These are phyloP conservation scores for Alauda arvensis DNA, from an alignment of 2,797 vertebrate genomes.

Conservation along the genomic window DNA sequence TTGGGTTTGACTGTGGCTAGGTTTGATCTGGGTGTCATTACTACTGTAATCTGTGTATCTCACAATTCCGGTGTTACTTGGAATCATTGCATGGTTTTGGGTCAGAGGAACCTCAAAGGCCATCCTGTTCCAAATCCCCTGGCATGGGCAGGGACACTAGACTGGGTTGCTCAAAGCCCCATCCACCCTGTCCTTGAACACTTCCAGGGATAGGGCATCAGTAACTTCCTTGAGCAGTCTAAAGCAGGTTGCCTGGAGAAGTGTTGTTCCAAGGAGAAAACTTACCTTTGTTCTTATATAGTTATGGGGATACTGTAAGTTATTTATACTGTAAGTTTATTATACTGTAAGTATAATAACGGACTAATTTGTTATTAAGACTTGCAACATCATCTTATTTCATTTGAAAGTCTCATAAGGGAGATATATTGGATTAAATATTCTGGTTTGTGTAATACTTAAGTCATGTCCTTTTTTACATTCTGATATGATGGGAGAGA, in stretches of 20 bases:
- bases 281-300: neutral
- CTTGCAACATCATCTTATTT: neutral
- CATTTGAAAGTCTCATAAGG: neutral
- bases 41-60: neutral
- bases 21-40: neutral
- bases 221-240: neutral
- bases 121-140: neutral
- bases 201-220: neutral
- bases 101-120: neutral
- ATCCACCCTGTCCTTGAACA: neutral
- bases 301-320: neutral
- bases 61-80: neutral
- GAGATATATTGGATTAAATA: neutral
- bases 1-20: neutral
- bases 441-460: neutral
- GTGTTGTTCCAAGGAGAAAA: neutral
- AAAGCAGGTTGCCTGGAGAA: neutral
- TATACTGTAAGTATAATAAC: neutral
- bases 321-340: too few relatives aligned
- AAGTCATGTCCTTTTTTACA: neutral
- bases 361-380: neutral
- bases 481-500: neutral
- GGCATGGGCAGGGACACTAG: too few relatives aligned
- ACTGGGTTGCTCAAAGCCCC: neutral
- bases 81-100: neutral